Evolutionary conservation across 1,140 invertebrate genomes (phyloP).

Genomic region (Formica selysi): DNA sequence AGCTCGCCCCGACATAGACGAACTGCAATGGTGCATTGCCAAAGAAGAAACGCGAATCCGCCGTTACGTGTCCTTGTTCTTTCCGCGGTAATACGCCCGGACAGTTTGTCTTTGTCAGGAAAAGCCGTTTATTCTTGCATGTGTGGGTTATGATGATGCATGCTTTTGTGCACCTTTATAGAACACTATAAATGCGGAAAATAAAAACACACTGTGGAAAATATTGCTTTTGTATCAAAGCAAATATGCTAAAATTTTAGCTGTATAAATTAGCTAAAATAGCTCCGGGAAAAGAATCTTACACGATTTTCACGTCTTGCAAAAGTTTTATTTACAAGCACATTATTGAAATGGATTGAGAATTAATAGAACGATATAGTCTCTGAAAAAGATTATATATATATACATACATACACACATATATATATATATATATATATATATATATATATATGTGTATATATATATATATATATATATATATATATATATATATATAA

Average conservation of each 20-base stretch:
- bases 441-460: no score
- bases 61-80: constrained; percentile 31
- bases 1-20: not conserved
- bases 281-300: not conserved
- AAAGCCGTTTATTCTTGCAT: constrained; percentile 43
- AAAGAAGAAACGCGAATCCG: constrained; percentile 49
- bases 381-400: not conserved
- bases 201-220: constrained; percentile 37
- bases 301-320: not conserved
- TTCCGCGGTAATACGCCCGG: constrained; percentile 25
- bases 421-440: no score
- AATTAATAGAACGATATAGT: not conserved
- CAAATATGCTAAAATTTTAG: constrained; percentile 40
- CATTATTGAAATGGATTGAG: not conserved
- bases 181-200: constrained; percentile 42
- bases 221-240: constrained; percentile 41
- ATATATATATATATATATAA: no score
- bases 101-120: constrained; percentile 50
- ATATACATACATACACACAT: not conserved
- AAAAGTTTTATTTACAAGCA: not conserved
- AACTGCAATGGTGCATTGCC: not conserved
- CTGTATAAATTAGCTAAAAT: not conserved
- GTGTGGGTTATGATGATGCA: constrained; percentile 6
- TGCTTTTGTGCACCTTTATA: constrained; percentile 18
- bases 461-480: no score